A percentile compares a stretch with the other conserved stretches of the same genome.
phyloP scores from a whole-genome alignment of 2,888 invertebrate genomes.

The Toxonevra muliebris region DNA sequence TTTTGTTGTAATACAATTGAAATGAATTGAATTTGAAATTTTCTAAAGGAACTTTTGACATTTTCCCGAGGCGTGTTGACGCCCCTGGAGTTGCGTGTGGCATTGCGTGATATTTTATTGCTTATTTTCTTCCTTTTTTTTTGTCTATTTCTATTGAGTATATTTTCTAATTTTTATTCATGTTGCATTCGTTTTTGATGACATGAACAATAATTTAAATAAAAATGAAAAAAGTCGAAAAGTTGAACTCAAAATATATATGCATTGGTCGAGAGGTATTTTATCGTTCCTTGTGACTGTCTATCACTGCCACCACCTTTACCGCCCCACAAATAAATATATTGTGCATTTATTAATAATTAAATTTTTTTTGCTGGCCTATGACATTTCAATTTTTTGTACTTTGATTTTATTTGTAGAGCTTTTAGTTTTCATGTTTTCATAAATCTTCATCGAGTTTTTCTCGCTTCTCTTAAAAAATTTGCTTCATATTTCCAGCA shows the following conservation, averaged over 20 bases:
- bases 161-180: too few species aligned
- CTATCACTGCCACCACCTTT: background rate
- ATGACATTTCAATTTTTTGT: too few species aligned
- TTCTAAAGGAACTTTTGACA: too few species aligned
- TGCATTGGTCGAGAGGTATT: too few species aligned
- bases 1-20: constrained; percentile 35
- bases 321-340: too few species aligned
- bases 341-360: too few species aligned
- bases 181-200: too few species aligned
- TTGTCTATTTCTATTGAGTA: background rate
- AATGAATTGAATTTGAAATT: constrained; percentile 7
- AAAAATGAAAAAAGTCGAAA: too few species aligned
- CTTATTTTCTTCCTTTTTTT: background rate
- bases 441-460: constrained; percentile 8
- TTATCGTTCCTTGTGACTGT: background rate
- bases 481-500: background rate
- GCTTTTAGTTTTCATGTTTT: background rate
- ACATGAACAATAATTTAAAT: too few species aligned
- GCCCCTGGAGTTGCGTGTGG: constrained; percentile 26
- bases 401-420: too few species aligned
- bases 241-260: too few species aligned
- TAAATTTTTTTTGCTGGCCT: too few species aligned
- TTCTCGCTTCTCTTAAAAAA: constrained; percentile 14
- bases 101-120: constrained; percentile 30
- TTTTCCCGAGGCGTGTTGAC: background rate